Conservation (phyloP, 2,888 invertebrate genomes). For the Plagodis pulveraria region DNA sequence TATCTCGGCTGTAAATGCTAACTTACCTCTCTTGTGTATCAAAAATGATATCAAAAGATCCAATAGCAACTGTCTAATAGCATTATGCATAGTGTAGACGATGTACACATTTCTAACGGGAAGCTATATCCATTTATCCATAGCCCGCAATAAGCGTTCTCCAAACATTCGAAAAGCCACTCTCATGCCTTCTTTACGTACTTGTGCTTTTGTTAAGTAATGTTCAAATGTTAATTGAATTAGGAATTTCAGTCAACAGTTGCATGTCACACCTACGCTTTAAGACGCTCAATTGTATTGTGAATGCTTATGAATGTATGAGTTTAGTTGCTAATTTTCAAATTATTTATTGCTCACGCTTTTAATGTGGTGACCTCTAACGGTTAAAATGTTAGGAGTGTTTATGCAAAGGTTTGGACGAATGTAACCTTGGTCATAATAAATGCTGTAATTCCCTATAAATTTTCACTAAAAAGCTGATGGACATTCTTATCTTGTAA, state of each 20-base stretch:
- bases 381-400: constrained; percentile 5
- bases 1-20: too few species aligned
- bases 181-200: constrained; percentile 54
- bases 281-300: constrained; percentile 19
- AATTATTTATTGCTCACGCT: constrained; percentile 26
- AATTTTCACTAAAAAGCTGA: too few species aligned
- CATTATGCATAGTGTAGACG: constrained; percentile 45
- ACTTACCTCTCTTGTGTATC: too few species aligned
- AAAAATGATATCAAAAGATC: background rate
- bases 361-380: constrained; percentile 22
- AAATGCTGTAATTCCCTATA: too few species aligned
- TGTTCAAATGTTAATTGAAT: constrained; percentile 64
- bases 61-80: constrained; percentile 61
- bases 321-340: constrained; percentile 28
- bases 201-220: constrained; percentile 52
- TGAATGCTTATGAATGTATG: constrained; percentile 13
- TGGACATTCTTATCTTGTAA: too few species aligned
- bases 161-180: constrained; percentile 43
- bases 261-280: constrained; percentile 45
- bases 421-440: too few species aligned
- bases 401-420: constrained; percentile 4
- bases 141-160: constrained; percentile 62
- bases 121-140: constrained; percentile 50
- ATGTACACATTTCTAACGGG: constrained; percentile 62
- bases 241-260: constrained; percentile 51